Evolutionary conservation across 2,797 vertebrate species (phyloP), one percentile per base, ranked within the genome.

Genomic region (Paedocypris micromegethes): DNA sequence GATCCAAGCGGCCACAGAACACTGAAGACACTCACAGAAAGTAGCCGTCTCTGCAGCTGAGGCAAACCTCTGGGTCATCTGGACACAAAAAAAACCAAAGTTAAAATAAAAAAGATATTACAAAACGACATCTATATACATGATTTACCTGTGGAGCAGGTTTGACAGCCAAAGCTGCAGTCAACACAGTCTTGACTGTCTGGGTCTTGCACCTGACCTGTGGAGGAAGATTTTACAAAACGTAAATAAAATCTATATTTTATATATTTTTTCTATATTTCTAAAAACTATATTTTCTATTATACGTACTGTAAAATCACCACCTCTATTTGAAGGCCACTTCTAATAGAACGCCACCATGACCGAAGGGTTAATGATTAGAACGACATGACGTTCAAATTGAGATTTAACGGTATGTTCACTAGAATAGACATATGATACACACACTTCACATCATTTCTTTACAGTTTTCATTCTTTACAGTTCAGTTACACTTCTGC

Each of bases 171-270:
- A 69, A 78, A 76, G 65, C 86, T 85, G 81, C 90, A 92, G 74
- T 89, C 80, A 57, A 90, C 76, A 73, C 91, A 92, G 76, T 91
- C 91, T 72, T 86, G 89, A 6, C 87, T 90, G 53, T 89, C 89
- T 23, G 86, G 85, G 74, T 92, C 90, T 76, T 87, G 84, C 51
- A 89, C 85, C 77, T 91, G 89, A 53, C 91, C 91, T 92, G 82
- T 8, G 62, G 66, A 49, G 62, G 47, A 72, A n/a, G n/a, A n/a
- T n/a, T 82, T 78, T 55, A 80, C 23, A 57, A 75, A 50, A 2
- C 74, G 6, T 6, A 9, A 23, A 37, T 6, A 9, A 23, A 23
- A 23, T 23, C 23, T n/a, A n/a, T n/a, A n/a, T n/a, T n/a, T n/a
- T n/a, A n/a, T n/a, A n/a, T n/a, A n/a, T n/a, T n/a, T n/a, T n/a